These are phyloP conservation scores for Rhinolophus sinicus DNA, from an alignment of 2,113 vertebrate genomes.

Conservation along the genomic window DNA sequence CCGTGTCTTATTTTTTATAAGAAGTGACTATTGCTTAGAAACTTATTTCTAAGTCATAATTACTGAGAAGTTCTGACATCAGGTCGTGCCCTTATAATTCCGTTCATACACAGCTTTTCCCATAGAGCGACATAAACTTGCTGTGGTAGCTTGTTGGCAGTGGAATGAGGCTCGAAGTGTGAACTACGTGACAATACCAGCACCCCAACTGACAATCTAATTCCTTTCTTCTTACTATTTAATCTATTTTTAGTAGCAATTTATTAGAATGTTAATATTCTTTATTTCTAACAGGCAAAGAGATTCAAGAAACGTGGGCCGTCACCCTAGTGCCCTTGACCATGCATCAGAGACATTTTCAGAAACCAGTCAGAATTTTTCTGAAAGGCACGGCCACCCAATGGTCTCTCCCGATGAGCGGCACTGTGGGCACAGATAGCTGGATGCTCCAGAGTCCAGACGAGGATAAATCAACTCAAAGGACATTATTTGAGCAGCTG, in stretches of 20 bases:
- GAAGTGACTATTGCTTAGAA: background rate
- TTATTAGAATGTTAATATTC: constrained; percentile 34
- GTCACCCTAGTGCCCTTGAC: constrained; percentile 90
- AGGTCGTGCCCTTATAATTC: background rate
- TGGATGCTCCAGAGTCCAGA: constrained; percentile 88
- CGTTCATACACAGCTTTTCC: background rate
- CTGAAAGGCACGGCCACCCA: constrained; percentile 85
- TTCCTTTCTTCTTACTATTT: constrained; percentile 35
- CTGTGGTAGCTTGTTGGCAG: background rate
- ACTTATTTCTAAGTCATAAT: background rate
- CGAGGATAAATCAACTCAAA: background rate
- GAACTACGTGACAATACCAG: background rate
- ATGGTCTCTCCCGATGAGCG: constrained; percentile 83
- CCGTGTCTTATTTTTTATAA: background rate
- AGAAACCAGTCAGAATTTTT: constrained; percentile 85
- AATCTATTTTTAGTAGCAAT: background rate
- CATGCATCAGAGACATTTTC: constrained; percentile 85
- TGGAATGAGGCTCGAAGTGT: background rate
- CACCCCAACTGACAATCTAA: background rate
- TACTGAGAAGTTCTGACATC: background rate
- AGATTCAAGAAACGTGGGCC: constrained; percentile 82
- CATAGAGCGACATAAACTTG: background rate
- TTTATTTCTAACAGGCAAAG: constrained; percentile 73
- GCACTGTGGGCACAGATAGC: constrained; percentile 83
- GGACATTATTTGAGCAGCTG: constrained; percentile 84